Evolutionary conservation across 2,797 vertebrate genomes (phyloP).

Genomic region (Rhinatrema bivittatum): DNA sequence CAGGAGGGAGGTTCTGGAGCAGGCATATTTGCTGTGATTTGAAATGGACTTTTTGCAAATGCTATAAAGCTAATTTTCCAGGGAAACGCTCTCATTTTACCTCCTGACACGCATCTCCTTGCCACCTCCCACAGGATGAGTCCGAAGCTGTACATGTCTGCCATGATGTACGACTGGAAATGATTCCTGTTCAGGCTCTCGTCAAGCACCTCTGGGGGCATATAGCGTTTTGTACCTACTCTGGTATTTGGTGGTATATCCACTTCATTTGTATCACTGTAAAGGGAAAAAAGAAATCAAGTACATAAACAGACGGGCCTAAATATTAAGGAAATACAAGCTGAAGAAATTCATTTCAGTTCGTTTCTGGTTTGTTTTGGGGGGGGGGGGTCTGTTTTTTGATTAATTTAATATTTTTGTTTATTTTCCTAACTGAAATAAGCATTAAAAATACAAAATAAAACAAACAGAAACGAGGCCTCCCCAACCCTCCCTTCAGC

Average conservation of each 20-base stretch:
- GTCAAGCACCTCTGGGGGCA: constrained; percentile 93
- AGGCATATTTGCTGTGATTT: constrained; percentile 1
- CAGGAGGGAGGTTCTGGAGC: not conserved
- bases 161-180: constrained; percentile 96
- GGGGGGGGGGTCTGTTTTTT: too few relatives aligned
- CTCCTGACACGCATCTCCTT: constrained; percentile 85
- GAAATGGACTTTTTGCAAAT: not conserved
- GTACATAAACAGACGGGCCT: not conserved
- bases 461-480: too few relatives aligned
- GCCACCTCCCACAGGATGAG: constrained; percentile 94
- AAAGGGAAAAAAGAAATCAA: constrained; percentile 14
- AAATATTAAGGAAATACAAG: too few relatives aligned
- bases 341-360: too few relatives aligned
- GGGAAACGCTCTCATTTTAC: too few relatives aligned
- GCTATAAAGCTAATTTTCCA: not conserved
- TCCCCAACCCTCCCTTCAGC: too few relatives aligned
- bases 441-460: too few relatives aligned
- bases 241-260: constrained; percentile 89
- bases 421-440: too few relatives aligned
- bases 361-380: too few relatives aligned
- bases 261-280: constrained; percentile 88
- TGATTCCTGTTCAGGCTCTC: constrained; percentile 86
- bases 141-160: constrained; percentile 97
- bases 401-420: too few relatives aligned
- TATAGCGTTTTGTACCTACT: constrained; percentile 95